Conservation (phyloP, 2,113 vertebrate genomes). For the Lipotes vexillifer region DNA sequence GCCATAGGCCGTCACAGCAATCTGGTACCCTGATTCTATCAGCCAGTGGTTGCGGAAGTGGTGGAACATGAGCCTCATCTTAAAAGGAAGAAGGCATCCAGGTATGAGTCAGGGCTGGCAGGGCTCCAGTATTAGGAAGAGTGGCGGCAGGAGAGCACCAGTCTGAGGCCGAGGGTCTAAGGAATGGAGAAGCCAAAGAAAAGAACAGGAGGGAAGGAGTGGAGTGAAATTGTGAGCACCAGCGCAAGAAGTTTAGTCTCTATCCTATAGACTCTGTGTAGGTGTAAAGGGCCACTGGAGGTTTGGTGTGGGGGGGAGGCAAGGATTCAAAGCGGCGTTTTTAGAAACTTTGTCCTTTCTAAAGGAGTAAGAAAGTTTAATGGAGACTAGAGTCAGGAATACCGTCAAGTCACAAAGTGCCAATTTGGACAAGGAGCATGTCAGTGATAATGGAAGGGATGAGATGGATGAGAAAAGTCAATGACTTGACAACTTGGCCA, state of each 20-base stretch:
- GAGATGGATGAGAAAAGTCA: background rate
- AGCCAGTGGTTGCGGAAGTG: background rate
- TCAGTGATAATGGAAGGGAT: background rate
- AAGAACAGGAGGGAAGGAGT: background rate
- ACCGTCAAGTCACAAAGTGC: background rate
- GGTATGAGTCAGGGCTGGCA: background rate
- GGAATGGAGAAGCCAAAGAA: background rate
- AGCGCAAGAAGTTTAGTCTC: background rate
- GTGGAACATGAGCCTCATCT: background rate
- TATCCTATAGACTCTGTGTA: background rate
- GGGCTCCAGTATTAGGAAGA: background rate
- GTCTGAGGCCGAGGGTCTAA: background rate
- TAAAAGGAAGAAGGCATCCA: background rate
- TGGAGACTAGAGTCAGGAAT: background rate
- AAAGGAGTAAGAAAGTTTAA: background rate
- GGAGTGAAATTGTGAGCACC: background rate
- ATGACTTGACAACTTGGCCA: background rate
- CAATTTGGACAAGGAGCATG: background rate
- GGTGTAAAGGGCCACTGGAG: background rate
- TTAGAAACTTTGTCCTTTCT: background rate
- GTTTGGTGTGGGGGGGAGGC: background rate
- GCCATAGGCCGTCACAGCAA: background rate
- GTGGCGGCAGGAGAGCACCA: background rate
- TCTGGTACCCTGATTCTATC: background rate
- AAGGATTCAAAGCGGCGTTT: background rate